Evolutionary conservation across 2,888 invertebrate genomes (phyloP).

Genomic region (Sympetrum striolatum): DNA sequence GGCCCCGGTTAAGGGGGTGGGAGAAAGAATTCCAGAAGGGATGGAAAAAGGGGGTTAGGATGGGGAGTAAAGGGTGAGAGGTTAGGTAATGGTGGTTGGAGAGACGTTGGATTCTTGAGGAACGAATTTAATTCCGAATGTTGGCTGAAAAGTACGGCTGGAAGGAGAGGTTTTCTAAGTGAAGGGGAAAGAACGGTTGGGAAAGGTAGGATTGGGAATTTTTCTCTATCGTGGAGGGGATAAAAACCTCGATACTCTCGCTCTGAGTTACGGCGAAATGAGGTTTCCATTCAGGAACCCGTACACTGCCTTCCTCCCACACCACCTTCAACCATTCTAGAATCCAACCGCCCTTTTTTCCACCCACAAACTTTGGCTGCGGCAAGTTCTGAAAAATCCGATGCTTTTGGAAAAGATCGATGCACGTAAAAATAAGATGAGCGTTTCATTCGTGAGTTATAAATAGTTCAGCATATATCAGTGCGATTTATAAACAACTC

Average conservation of each 20-base stretch:
- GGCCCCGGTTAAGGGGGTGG: not conserved
- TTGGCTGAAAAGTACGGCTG: conserved; percentile 29
- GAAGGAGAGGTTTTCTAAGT: not conserved
- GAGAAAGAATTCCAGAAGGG: not conserved
- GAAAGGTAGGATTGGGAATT: conserved; percentile 2
- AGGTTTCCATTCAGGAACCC: conserved; percentile 16
- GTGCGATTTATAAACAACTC: no score
- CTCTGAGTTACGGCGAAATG: conserved; percentile 31
- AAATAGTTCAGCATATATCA: no score
- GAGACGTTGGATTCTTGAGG: conserved; percentile 5
- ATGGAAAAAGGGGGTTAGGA: not conserved
- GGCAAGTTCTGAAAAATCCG: no score
- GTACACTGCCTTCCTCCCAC: not conserved
- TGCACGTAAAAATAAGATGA: no score
- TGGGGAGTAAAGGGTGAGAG: not conserved
- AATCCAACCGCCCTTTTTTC: not conserved
- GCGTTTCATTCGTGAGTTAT: no score
- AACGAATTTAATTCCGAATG: conserved; percentile 37
- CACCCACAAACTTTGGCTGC: no score
- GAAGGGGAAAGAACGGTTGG: not conserved
- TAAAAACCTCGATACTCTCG: conserved; percentile 33
- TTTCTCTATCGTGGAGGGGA: not conserved
- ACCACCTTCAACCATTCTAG: not conserved
- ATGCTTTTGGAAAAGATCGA: no score
- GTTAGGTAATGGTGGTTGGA: not conserved